Base-by-base conservation (phyloP, 2,888 invertebrate genomes). In the Myathropa florea region DNA sequence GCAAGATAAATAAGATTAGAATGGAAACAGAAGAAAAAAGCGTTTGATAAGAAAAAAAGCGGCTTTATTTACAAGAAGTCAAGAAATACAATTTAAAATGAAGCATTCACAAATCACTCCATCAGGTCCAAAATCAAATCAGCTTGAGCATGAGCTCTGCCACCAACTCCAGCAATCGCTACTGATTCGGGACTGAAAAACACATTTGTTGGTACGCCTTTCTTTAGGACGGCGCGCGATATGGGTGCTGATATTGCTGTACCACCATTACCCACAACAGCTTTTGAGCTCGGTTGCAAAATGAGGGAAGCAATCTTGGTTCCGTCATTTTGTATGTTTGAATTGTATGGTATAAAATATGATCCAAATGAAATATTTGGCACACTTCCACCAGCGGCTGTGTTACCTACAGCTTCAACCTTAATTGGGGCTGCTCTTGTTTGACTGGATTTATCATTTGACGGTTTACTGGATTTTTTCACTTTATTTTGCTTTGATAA, bases 131-230 rank as follows among this genome's bases (percentile, higher is more conserved):
- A 90, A 89, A 95, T 94, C 83, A 96, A 94, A 91, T 96, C 95
- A 75, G 96, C 96, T 90, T 96, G 94, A 0, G 96, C 96, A 90
- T 96, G 96, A 0, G 96, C 96, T 65, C 95, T 94, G 9, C 96
- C 96, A 4, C 96, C 96, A 36, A 96, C 96, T 6, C 96, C 96
- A 2, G 94, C 96, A 4, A 96, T 94, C 3, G 96, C 96, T 0
- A 95, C 94, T 0, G 96, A 95, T 83, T 94, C 93, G 2, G 96
- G 96, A 86, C 94, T 94, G 90, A 95, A 96, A 23, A 94, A 92
- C 63, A 96, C 94, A 83, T 95, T 94, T 0, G 95, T 95, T 76
- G 93, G 93, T 57, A 94, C 94, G 26, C 95, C 95, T 88, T 93
- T 93, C 75, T 94, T 94, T 18, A 96, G 92, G 30, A 95, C 91